These are phyloP conservation scores for Thalassoma bifasciatum DNA, from an alignment of 2,113 vertebrate genomes.

Conservation along the genomic window DNA sequence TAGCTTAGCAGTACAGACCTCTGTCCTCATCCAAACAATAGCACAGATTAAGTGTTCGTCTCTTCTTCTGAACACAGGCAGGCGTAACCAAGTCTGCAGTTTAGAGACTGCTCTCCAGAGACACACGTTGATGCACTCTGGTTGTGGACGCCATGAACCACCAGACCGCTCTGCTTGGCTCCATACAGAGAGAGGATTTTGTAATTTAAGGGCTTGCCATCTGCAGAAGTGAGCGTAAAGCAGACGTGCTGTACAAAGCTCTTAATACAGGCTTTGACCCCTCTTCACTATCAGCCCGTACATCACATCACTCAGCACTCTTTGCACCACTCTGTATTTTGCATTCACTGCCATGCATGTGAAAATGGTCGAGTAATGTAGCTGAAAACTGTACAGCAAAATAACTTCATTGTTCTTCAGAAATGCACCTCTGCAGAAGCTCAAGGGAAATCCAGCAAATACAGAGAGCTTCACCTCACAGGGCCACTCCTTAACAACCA, in stretches of 20 bases:
- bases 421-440: background rate
- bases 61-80: slow-evolving; percentile 47
- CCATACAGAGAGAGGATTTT: slow-evolving; percentile 3
- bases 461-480: background rate
- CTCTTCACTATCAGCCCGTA: background rate
- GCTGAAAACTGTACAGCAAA: background rate
- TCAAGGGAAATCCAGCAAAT: background rate
- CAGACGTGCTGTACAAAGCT: background rate
- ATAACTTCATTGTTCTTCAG: background rate
- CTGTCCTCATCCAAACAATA: slow-evolving; percentile 63
- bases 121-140: slow-evolving; percentile 11
- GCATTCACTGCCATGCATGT: background rate
- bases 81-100: slow-evolving; percentile 64
- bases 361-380: background rate
- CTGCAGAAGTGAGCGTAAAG: background rate
- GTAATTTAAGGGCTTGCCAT: background rate
- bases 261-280: background rate
- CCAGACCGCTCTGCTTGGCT: slow-evolving; percentile 5
- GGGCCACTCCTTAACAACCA: no score
- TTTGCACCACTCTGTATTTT: background rate
- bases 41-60: slow-evolving; percentile 70
- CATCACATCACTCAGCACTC: background rate
- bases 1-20: background rate
- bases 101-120: slow-evolving; percentile 45
- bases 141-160: background rate